Evolutionary conservation across 2,888 invertebrate genomes (phyloP), one percentile per base, ranked within the genome.

Genomic region (Morpho deidamia): DNA sequence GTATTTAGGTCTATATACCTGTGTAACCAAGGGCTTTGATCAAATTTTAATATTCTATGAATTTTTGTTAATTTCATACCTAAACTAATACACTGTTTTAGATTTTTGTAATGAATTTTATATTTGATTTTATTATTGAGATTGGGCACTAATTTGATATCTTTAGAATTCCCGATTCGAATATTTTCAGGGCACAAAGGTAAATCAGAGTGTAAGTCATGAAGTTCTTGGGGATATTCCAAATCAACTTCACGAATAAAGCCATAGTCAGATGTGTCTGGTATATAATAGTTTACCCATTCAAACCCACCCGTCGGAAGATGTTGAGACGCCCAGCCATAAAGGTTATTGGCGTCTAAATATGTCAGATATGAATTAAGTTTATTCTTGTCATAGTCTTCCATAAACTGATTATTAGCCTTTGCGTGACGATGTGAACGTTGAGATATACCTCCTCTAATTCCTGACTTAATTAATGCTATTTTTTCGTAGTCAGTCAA

Each of bases 1-100:
- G 72, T 79, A 63, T 83, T 84, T 51, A 77, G 56, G 38, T 78
- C 71, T 41, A 81, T 78, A 55, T 80, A 80, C 51, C 60, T 49
- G 60, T 76, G 65, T 9, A 79, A 56, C 72, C 76, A 81, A 7
- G 69, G 55, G 42, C 63, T 66, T 66, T 81, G 77, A 33, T 72
- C 61, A 61, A 80, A 81, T 62, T 71, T 62, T 53, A 77, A 57
- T 11, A 72, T 60, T 56, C 72, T 61, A 65, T 78, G 62, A 38
- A 66, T 55, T 54, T 65, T 65, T 11, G 9, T 46, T 38, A 66
- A n/a, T 44, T 55, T 50, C 7, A 67, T 2, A 11, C 68, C 64
- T 11, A 60, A 38, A 44, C 63, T 35, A 9, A 65, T 5, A 56
- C 65, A 66, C 55, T 69, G 65, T 58, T 57, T 60, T 7, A 69